Evolutionary conservation across 1,140 invertebrate genomes (phyloP).

Genomic region (Caenorhabditis remanei): DNA sequence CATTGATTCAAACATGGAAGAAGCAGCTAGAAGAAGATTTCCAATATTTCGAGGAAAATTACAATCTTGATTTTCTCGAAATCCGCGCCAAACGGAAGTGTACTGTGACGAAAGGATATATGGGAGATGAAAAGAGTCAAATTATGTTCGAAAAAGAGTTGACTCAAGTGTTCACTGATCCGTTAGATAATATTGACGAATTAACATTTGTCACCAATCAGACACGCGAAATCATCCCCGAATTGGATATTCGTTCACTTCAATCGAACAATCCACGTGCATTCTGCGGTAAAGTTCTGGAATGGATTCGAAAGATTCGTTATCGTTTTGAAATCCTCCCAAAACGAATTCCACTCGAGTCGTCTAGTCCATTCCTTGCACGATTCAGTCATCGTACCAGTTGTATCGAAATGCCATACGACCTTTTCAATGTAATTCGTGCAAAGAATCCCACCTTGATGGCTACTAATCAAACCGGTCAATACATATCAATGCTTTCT

Average conservation of each 20-base stretch:
- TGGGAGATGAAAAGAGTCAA: not conserved
- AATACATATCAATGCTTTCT: conserved; percentile 56
- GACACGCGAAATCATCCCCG: not conserved
- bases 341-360: conserved; percentile 40
- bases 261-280: not conserved
- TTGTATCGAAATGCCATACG: conserved; percentile 60
- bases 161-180: conserved; percentile 9
- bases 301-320: conserved; percentile 12
- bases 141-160: conserved; percentile 42
- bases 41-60: not conserved
- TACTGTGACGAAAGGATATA: not conserved
- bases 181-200: not conserved
- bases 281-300: not conserved
- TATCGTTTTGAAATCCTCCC: not conserved
- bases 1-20: not conserved
- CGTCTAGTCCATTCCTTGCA: conserved; percentile 48
- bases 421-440: conserved; percentile 48
- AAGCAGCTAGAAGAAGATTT: conserved; percentile 12
- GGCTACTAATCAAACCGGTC: conserved; percentile 37
- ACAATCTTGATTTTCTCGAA: not conserved
- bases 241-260: not conserved
- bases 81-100: not conserved
- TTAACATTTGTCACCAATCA: not conserved
- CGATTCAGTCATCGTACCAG: conserved; percentile 45
- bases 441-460: not conserved